Evolutionary conservation across 2,888 invertebrate species (phyloP).

Genomic region (Synanthedon andrenaeformis): DNA sequence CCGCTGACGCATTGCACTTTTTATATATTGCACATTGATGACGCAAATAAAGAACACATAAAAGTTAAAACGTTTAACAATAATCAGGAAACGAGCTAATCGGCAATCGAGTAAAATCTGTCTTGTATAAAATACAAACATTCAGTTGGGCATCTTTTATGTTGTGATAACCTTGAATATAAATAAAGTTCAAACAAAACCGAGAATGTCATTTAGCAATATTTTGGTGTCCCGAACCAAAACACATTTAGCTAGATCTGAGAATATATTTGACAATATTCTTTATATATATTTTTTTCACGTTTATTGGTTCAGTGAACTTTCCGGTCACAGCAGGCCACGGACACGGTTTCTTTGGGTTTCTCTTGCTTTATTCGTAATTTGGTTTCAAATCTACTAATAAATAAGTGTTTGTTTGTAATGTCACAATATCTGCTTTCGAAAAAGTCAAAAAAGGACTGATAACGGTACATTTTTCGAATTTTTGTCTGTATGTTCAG

Average conservation of each 20-base stretch:
- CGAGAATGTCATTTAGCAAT: background rate
- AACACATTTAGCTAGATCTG: constrained; percentile 11
- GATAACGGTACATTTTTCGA: too few species aligned
- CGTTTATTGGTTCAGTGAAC: constrained; percentile 35
- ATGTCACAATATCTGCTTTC: too few species aligned
- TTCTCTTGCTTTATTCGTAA: background rate
- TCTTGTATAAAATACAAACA: background rate
- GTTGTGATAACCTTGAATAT: too few species aligned
- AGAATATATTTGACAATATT: constrained; percentile 22
- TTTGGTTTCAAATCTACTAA: too few species aligned
- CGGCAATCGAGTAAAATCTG: background rate
- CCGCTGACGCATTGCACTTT: background rate
- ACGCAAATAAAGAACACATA: background rate
- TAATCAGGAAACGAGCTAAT: background rate
- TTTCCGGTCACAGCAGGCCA: constrained; percentile 31
- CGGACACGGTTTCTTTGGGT: constrained; percentile 22
- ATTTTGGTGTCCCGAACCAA: constrained; percentile 13
- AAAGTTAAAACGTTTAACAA: background rate
- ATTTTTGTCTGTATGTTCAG: too few species aligned
- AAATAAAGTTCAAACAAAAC: background rate
- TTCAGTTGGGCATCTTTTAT: background rate
- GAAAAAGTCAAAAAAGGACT: too few species aligned
- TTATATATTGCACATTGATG: background rate
- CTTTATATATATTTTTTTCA: constrained; percentile 4
- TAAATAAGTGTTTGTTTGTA: too few species aligned